Evolutionary conservation across 2,113 vertebrate genomes (phyloP), one percentile per base, ranked within the genome.

Genomic region (Mirounga angustirostris): DNA sequence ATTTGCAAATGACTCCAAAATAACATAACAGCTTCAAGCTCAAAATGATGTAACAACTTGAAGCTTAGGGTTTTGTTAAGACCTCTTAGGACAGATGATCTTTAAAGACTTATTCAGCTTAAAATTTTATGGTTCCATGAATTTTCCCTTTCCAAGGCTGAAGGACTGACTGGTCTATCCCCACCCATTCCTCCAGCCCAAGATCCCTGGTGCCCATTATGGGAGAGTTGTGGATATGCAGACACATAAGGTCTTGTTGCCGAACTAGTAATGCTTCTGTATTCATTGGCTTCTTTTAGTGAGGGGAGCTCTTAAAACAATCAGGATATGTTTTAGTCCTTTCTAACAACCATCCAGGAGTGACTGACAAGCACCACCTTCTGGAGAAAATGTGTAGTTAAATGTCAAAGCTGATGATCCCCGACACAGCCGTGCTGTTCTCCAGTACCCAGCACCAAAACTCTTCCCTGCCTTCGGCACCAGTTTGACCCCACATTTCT

Each of bases 321-420:
- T 61, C 28, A 30, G 43, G 46, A n/a, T 73, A 3, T 26, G 33
- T 12, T 76, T 36, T 19, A 40, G n/a, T 65, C 28, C 52, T 79
- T 30, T 80, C 73, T 87, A 26, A 83, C 3, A 87, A 61, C 46
- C 71, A 61, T 30, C 12, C 78, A 81, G 94, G 80, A 91, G 11
- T 94, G 94, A 98, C 95, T 97, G 88, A 98, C 97, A 98, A 96
- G 97, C 97, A 97, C 98, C 98, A 98, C 97, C 98, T 98, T 97
- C 97, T 98, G 98, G 98, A 97, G 79, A 81, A 93, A 97, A 83
- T 0, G 2, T 22, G 88, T 69, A 98, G 86, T 78, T 73, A 91
- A 86, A 54, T 89, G 74, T 96, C 95, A 96, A 87, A 91, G 84
- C 80, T 73, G 80, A 69, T 33, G 89, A 83, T 82, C 65, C 50